These are phyloP conservation scores for Daboia siamensis DNA, from an alignment of 2,113 vertebrate species.

Conservation along the genomic window DNA sequence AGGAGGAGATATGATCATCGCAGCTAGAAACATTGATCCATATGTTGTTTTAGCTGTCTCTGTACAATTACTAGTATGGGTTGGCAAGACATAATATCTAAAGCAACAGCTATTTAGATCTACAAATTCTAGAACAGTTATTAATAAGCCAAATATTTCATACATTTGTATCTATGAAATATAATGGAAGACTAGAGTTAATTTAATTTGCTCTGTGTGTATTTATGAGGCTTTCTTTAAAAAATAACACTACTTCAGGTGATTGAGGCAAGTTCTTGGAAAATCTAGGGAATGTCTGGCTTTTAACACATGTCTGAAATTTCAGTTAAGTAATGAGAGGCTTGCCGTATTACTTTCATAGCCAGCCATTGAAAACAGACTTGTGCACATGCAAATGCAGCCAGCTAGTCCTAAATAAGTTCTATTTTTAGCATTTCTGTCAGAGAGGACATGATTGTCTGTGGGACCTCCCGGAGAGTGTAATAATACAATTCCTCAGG, in stretches of 20 bases:
- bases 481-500: neutral
- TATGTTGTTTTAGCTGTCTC: neutral
- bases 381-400: neutral
- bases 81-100: neutral
- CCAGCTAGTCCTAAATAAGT: neutral
- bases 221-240: neutral
- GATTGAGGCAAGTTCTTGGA: neutral
- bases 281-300: neutral
- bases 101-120: neutral
- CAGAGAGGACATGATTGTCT: neutral
- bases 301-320: neutral
- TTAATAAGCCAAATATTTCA: neutral
- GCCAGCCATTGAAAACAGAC: neutral
- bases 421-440: neutral
- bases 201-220: neutral
- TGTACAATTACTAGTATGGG: neutral
- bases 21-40: neutral
- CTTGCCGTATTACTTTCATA: slow-evolving; percentile 23
- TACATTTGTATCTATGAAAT: neutral
- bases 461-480: neutral
- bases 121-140: neutral
- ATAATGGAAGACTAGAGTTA: neutral
- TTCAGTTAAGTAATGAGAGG: neutral
- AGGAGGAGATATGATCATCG: neutral
- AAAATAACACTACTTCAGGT: neutral